Evolutionary conservation across 1,140 invertebrate genomes (phyloP), one percentile per base, ranked within the genome.

Genomic region (Ectropis grisescens): DNA sequence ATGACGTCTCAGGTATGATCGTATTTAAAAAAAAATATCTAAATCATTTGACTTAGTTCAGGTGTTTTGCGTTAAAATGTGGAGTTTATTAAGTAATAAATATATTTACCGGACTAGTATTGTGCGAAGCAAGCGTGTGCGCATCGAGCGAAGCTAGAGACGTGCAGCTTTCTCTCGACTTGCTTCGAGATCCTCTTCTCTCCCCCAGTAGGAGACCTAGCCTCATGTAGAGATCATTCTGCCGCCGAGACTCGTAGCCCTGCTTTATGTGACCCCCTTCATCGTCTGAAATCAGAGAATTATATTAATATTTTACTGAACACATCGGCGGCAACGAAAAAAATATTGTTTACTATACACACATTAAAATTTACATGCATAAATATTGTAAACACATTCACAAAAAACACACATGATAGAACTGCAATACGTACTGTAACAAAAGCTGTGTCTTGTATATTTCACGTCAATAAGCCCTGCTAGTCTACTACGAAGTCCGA

Each of bases 211-310:
- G 79, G 4, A 96, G 75, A 2, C 94, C 94, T 13, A 97, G 79
- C 1, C 94, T 84, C 84, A 93, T 93, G 72, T 95, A 94, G 14
- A 97, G 84, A 68, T 95, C 94, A 61, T 88, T 89, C 55, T 90
- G 89, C 10, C 86, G 84, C 40, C 86, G 85, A 25, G 86, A 86
- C 31, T 84, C 83, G 43, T 84, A 81, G 5, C 82, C 69, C 10
- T 86, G 87, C 61, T 90, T 91, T 33, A 89, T 85, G 47, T 83
- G 84, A 37, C 85, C 85, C 12, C 87, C 87, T 79, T 91, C 90
- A 51, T 91, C 90, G 69, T 91, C 90, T 91, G 78, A 26, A 19
- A 19, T n/a, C n/a, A n/a, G n/a, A n/a, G n/a, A n/a, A n/a, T n/a
- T n/a, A n/a, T n/a, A n/a, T n/a, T n/a, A n/a, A n/a, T n/a, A n/a